A percentile compares a stretch with the other conserved stretches of the same genome.
Conservation (phyloP, 92 coral and sea anemone genomes). For the Anthopleura xanthogrammica region DNA sequence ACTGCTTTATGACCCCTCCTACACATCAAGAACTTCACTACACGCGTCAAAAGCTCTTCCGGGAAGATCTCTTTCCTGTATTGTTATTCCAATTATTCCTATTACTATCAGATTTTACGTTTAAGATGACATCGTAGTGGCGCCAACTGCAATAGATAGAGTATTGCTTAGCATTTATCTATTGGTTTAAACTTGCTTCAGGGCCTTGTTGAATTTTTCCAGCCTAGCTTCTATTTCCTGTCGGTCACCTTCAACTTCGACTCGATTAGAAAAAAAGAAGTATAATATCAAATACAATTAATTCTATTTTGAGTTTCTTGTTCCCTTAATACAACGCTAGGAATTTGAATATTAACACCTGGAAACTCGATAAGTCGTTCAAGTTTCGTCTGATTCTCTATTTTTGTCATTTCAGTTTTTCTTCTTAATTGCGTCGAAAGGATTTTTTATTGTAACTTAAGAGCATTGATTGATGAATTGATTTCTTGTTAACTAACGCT, state of each 20-base stretch:
- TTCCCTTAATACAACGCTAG: not conserved
- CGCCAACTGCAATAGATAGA: constrained; percentile 5
- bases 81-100: constrained; percentile 4
- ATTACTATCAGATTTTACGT: not conserved
- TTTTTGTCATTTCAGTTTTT: not conserved
- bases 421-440: not conserved
- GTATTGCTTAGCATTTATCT: too few species aligned
- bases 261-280: not conserved
- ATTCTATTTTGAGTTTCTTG: not conserved
- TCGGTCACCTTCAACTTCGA: not conserved
- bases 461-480: not conserved
- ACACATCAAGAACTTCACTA: not conserved
- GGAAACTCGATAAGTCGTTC: not conserved
- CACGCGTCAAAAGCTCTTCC: not conserved
- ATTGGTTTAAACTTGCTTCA: not conserved
- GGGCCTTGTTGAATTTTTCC: not conserved
- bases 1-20: not conserved
- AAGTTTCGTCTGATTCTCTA: not conserved
- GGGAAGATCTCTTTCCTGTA: not conserved
- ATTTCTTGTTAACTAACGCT: not conserved
- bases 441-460: not conserved
- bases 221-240: not conserved
- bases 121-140: not conserved
- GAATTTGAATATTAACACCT: not conserved
- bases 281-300: not conserved